These are phyloP conservation scores for Venturia canescens DNA, from an alignment of 1,140 invertebrate genomes.

Conservation along the genomic window DNA sequence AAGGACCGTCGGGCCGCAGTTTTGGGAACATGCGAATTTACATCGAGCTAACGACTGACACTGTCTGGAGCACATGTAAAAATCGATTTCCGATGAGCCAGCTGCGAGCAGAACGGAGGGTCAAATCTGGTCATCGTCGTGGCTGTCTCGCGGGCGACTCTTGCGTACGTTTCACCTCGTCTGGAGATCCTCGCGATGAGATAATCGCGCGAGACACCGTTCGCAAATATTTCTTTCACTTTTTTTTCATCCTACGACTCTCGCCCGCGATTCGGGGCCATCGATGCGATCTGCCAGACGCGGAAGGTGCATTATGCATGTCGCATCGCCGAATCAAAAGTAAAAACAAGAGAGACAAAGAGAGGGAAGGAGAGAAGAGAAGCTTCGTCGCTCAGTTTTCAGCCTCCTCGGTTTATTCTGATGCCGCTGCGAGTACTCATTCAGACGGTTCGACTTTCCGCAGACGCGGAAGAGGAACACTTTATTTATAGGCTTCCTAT, in stretches of 20 bases:
- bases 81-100: slow-evolving; percentile 3
- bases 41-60: too few species aligned
- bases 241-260: not conserved
- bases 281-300: slow-evolving; percentile 17
- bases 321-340: slow-evolving; percentile 31
- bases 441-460: slow-evolving; percentile 2
- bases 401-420: slow-evolving; percentile 1
- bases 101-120: not conserved
- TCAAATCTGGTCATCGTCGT: slow-evolving; percentile 9
- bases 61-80: not conserved
- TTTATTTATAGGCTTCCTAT: not conserved
- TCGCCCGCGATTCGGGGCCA: not conserved
- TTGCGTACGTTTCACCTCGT: slow-evolving; percentile 24
- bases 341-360: not conserved
- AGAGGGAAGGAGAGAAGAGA: too few species aligned
- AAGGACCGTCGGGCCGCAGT: not conserved
- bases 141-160: not conserved
- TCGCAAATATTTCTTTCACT: slow-evolving; percentile 8
- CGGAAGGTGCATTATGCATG: slow-evolving; percentile 43
- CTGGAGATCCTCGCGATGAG: slow-evolving; percentile 31
- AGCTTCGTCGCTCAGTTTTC: not conserved
- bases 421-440: not conserved
- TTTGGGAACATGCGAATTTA: not conserved
- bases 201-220: slow-evolving; percentile 20
- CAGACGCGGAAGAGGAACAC: not conserved